Conservation (phyloP, 2,888 invertebrate genomes). For the Papilio demoleus region DNA sequence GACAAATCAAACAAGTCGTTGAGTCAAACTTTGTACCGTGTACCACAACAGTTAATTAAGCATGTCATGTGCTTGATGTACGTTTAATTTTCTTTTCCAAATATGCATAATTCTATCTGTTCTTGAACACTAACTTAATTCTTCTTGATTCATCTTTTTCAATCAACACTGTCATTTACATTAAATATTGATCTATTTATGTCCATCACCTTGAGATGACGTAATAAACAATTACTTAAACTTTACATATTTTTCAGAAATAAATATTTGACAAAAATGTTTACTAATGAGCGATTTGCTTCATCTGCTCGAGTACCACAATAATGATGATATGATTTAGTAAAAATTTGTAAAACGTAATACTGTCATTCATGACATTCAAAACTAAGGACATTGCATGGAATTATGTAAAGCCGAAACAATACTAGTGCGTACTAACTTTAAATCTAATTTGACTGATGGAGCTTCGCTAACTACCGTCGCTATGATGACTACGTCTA, state of each 20-base stretch:
- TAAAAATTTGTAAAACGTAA: slow-evolving; percentile 2
- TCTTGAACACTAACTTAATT: no score
- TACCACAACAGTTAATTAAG: neutral
- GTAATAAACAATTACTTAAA: neutral
- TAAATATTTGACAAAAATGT: slow-evolving; percentile 71
- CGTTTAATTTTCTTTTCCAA: no score
- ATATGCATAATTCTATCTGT: no score
- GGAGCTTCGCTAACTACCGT: neutral
- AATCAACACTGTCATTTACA: no score
- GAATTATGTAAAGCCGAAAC: neutral
- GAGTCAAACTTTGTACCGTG: neutral
- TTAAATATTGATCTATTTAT: no score
- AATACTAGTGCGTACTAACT: neutral
- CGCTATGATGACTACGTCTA: slow-evolving; percentile 49
- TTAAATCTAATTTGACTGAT: neutral
- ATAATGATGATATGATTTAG: slow-evolving; percentile 33
- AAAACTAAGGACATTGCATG: neutral
- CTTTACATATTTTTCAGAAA: slow-evolving; percentile 32
- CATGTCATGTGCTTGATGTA: neutral
- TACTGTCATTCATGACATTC: neutral
- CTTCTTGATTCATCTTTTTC: no score
- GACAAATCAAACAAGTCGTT: neutral
- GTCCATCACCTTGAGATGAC: neutral
- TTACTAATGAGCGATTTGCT: slow-evolving; percentile 64
- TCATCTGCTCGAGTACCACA: slow-evolving; percentile 48